Evolutionary conservation across 2,888 invertebrate genomes (phyloP).

Genomic region (Pollenia labialis): DNA sequence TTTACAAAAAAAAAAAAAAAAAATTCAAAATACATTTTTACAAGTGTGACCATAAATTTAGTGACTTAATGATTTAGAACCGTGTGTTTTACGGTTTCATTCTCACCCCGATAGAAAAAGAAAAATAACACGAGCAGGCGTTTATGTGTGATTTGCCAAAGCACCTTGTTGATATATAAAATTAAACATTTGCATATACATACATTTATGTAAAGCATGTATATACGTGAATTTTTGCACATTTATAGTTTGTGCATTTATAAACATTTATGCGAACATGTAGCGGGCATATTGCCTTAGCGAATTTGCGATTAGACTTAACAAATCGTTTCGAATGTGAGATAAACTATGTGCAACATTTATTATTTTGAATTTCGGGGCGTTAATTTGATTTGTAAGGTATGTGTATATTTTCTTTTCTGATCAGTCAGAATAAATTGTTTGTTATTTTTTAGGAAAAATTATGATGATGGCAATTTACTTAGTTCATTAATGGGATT

Average conservation of each 20-base stretch:
- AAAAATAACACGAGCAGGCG: background rate
- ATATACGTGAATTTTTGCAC: background rate
- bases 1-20: background rate
- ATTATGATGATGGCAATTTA: constrained; percentile 42
- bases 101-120: background rate
- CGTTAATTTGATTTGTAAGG: constrained; percentile 54
- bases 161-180: constrained; percentile 46
- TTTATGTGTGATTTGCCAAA: constrained; percentile 56
- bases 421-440: background rate
- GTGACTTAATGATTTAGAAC: constrained; percentile 65
- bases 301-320: constrained; percentile 21
- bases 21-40: constrained; percentile 30
- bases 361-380: constrained; percentile 57
- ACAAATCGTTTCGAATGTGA: constrained; percentile 46
- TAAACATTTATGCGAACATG: background rate
- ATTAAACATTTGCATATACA: background rate
- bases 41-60: constrained; percentile 71
- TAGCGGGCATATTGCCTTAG: constrained; percentile 9
- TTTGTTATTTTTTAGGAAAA: background rate
- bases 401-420: background rate
- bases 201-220: background rate
- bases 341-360: constrained; percentile 52
- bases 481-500: constrained; percentile 50
- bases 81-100: constrained; percentile 8
- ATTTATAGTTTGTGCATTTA: background rate